Evolutionary conservation across 2,797 vertebrate genomes (phyloP).

Genomic region (Halcyon badia): DNA sequence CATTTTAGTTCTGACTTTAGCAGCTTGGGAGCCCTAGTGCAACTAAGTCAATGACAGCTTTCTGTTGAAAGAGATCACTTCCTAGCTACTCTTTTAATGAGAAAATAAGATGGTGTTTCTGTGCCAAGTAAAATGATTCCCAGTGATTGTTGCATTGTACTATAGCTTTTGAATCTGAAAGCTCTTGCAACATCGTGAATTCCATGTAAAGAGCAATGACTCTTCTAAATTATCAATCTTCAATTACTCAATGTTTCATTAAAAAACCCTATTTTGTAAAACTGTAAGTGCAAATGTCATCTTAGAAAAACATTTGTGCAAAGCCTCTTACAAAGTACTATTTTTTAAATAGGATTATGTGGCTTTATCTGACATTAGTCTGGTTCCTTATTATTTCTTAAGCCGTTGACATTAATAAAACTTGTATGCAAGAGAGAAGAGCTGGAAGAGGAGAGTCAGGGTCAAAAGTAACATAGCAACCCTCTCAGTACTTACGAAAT

Average conservation of each 20-base stretch:
- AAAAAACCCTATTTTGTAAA: not conserved
- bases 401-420: not conserved
- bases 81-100: not conserved
- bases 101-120: not conserved
- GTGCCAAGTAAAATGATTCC: not conserved
- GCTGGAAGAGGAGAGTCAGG: not conserved
- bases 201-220: conserved; percentile 16
- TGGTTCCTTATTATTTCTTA: conserved; percentile 17
- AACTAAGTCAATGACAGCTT: not conserved
- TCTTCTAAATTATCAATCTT: not conserved
- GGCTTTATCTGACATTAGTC: not conserved
- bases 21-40: not conserved
- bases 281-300: conserved; percentile 23
- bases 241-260: conserved; percentile 1
- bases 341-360: conserved; percentile 5
- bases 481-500: not conserved
- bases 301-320: conserved; percentile 17
- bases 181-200: conserved; percentile 45
- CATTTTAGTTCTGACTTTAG: not conserved
- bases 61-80: not conserved
- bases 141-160: not conserved
- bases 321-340: not conserved
- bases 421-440: not conserved
- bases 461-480: conserved; percentile 11
- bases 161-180: not conserved